Conservation (phyloP, 2,888 invertebrate genomes). For the Lasioglossum zephyrum region DNA sequence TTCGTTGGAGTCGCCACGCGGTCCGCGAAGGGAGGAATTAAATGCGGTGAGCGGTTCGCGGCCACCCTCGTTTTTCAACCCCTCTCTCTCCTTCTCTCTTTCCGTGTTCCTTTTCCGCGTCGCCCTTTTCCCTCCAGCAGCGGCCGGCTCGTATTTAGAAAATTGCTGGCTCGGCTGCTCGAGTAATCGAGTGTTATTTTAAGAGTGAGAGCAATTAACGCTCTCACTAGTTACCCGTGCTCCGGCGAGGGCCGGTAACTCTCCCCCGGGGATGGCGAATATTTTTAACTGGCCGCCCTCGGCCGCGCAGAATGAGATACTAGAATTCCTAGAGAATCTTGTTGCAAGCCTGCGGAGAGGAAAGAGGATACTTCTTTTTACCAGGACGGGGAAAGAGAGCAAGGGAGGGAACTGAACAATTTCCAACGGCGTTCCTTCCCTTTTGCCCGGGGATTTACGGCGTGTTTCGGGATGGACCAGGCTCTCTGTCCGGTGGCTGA, state of each 20-base stretch:
- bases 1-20: conserved; percentile 16
- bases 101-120: not conserved
- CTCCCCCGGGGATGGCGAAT: conserved; percentile 31
- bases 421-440: not conserved
- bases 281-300: conserved; percentile 42
- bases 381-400: not conserved
- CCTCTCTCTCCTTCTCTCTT: conserved; percentile 9
- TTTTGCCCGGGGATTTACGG: conserved; percentile 31
- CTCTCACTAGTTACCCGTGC: conserved; percentile 35
- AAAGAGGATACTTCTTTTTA: not conserved
- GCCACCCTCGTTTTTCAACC: conserved; percentile 42
- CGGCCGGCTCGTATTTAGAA: conserved; percentile 43
- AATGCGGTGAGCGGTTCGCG: conserved; percentile 52
- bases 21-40: conserved; percentile 56
- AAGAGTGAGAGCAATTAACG: conserved; percentile 58
- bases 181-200: conserved; percentile 52
- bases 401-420: not conserved
- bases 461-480: conserved; percentile 29
- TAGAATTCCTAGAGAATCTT: conserved; percentile 37
- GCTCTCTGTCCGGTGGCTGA: conserved; percentile 9
- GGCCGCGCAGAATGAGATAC: conserved; percentile 27
- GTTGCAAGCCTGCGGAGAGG: not conserved
- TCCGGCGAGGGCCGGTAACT: conserved; percentile 27
- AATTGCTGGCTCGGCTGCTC: conserved; percentile 62
- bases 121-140: conserved; percentile 1